Evolutionary conservation across 2,888 invertebrate genomes (phyloP), one percentile per base, ranked within the genome.

Genomic region (Holacanthella duospinosa): DNA sequence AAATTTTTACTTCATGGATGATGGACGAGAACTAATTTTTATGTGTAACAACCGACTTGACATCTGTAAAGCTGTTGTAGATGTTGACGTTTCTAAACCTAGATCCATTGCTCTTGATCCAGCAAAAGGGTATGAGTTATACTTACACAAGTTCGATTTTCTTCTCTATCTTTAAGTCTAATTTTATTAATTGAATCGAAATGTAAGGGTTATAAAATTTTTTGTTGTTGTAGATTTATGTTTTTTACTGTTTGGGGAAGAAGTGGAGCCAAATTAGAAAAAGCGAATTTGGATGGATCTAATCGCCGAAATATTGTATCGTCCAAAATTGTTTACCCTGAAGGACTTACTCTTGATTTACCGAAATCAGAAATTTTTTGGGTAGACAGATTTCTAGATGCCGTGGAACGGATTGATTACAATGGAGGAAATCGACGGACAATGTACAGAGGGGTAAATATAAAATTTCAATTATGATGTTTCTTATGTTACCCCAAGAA

Each of bases 1-100:
- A 73, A 90, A 90, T 80, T 91, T 90, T 89, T 93, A 91, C 79
- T 83, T 90, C 76, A 79, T 86, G 73, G 89, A 88, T 78, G 83
- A 82, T 74, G 80, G 79, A 61, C 81, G 84, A 68, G 85, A 84
- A 75, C 81, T 84, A 77, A 82, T 91, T 71, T 86, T 86, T 78
- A 80, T 86, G 72, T 91, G 91, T 78, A 81, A 81, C 66, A 78
- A 79, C 59, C 62, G 66, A 26, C 81, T 88, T 76, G 76, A 76
- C 59, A 79, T 82, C 74, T 92, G 92, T 78, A 82, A 84, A 64
- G 80, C 87, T 72, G 78, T 91, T 69, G 77, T 88, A 57, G 86
- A 87, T 77, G 80, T 81, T 62, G 81, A 83, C 71, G 79, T 87
- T 68, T 82, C 81, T 75, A 86, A 85, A 77, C 85, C 87, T 60